Evolutionary conservation across 2,888 invertebrate genomes (phyloP), one percentile per base, ranked within the genome.

Genomic region (Limenitis camilla): DNA sequence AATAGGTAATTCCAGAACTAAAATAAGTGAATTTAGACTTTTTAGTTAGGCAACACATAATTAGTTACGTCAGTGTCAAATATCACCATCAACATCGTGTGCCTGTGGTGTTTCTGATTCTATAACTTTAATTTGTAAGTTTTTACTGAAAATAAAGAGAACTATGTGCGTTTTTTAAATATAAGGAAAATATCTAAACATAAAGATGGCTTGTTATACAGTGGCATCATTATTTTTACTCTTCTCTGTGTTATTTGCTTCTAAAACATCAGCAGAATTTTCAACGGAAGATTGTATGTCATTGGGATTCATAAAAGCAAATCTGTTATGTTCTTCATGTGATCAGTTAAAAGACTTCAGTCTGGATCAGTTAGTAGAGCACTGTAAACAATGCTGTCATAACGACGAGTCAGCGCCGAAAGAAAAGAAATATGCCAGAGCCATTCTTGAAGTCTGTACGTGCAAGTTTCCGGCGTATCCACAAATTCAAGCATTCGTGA

Each of bases 401-500:
- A 90, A 90, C 61, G 94, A 96, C 70, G 91, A 92, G 61, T 86
- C 88, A 38, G 89, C 90, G 5, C 89, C 90, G 2, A 89, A 89
- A 8, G 85, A 89, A 49, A 93, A 93, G 83, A 92, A 93, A 53
- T 99, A 96, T 77, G 94, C 97, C 0, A 94, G 92, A 74, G 99
- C 98, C 0, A 91, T 96, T 53, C 87, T 99, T 39, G 97, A 98
- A 89, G 97, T 99, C 5, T 99, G 99, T 75, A 97, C 97, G 46
- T 99, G 99, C 83, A 99, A 99, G 89, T 97, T 99, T 88, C 96
- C 97, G 54, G 94, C 96, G 6, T 99, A 96, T 90, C 98, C 99
- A 38, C 98, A 99, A 89, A 97, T 98, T 67, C 96, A 98, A 89
- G 99, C 99, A 11, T 99, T 99, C 76, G 94, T 98, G 46, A 98